Evolutionary conservation across 2,888 invertebrate species (phyloP).

Genomic region (Allolobophora icterica): DNA sequence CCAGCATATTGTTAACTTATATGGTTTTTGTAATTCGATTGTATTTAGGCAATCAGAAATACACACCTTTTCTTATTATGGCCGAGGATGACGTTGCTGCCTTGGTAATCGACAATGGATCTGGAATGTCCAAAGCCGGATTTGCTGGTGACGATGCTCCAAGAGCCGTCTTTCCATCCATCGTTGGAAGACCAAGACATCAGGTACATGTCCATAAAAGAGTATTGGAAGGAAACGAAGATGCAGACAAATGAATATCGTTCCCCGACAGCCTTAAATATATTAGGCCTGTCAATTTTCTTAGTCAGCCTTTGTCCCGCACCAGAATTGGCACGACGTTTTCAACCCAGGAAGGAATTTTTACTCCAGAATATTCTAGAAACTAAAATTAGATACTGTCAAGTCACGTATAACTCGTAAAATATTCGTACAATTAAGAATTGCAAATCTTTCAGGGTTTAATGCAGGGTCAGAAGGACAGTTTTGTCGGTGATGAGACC

Average conservation of each 20-base stretch:
- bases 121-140: slow-evolving; percentile 75
- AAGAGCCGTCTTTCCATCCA: slow-evolving; percentile 83
- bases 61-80: not conserved
- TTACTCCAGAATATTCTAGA: too few relatives aligned
- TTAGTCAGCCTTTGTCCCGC: too few relatives aligned
- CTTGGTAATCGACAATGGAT: slow-evolving; percentile 73
- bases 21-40: not conserved
- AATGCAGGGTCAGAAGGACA: slow-evolving; percentile 59
- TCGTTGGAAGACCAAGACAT: slow-evolving; percentile 75
- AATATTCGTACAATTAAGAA: too few relatives aligned
- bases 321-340: too few relatives aligned
- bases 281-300: too few relatives aligned
- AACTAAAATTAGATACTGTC: too few relatives aligned
- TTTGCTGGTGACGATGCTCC: slow-evolving; percentile 80
- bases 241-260: not conserved
- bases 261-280: too few relatives aligned
- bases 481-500: slow-evolving; percentile 58
- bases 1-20: not conserved
- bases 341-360: too few relatives aligned
- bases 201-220: slow-evolving; percentile 37
- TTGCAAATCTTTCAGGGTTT: too few relatives aligned
- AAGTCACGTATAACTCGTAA: not conserved
- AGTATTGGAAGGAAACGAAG: too few relatives aligned
- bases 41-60: not conserved
- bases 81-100: slow-evolving; percentile 55